A percentile compares a stretch with the other conserved stretches of the same genome.
phyloP scores from a whole-genome alignment of 2,888 invertebrate genomes.

The Archaeoteleia sp. region DNA sequence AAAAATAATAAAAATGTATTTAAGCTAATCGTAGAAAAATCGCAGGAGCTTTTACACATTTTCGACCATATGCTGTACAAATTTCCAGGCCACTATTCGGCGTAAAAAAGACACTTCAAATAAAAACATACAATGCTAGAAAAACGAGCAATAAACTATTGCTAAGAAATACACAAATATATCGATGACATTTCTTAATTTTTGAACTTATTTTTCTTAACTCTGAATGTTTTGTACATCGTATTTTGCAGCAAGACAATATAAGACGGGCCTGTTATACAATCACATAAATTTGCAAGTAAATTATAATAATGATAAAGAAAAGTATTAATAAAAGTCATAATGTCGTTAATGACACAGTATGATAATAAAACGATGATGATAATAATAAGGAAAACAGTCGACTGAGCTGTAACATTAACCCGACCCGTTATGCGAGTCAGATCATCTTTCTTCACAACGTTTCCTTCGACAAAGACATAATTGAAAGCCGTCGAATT shows the following conservation, averaged over 20 bases:
- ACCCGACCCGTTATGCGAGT: neutral
- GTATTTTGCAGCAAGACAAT: constrained; percentile 49
- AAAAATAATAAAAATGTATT: constrained; percentile 21
- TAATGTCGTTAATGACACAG: constrained; percentile 24
- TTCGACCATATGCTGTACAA: constrained; percentile 22
- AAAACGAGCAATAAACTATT: constrained; percentile 14
- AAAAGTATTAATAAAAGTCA: constrained; percentile 11
- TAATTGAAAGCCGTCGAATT: too few species aligned
- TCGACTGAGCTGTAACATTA: constrained; percentile 18
- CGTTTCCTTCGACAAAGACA: constrained; percentile 3
- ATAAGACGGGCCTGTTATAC: constrained; percentile 42
- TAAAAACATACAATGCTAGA: neutral
- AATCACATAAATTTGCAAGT: constrained; percentile 28
- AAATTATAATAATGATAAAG: constrained; percentile 13
- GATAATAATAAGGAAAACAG: constrained; percentile 35
- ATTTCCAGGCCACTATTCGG: constrained; percentile 10
- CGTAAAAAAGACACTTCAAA: constrained; percentile 1
- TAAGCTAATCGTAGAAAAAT: constrained; percentile 29
- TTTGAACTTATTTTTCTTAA: constrained; percentile 13
- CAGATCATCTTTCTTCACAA: neutral
- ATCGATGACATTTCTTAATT: neutral
- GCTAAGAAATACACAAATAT: neutral
- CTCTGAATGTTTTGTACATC: constrained; percentile 33
- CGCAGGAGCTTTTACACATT: constrained; percentile 32
- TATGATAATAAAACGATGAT: constrained; percentile 33